Evolutionary conservation across 2,888 invertebrate genomes (phyloP).

Genomic region (Aromia moschata): DNA sequence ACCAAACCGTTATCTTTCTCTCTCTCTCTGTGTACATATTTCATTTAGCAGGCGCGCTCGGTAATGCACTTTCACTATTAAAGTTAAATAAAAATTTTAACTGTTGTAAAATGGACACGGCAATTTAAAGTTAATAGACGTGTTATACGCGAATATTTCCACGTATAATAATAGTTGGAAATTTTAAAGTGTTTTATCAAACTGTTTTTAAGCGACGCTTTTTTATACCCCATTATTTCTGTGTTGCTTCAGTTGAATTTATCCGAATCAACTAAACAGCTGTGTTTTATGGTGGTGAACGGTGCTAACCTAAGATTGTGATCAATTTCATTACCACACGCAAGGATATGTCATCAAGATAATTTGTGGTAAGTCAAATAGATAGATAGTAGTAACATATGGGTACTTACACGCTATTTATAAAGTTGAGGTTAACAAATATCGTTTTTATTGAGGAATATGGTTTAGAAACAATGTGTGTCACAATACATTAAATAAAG

Average conservation of each 20-base stretch:
- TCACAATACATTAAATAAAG: too few species aligned
- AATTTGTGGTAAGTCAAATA: background rate
- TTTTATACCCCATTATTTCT: background rate
- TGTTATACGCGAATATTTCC: conserved; percentile 1
- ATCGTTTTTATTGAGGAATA: too few species aligned
- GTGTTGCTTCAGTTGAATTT: background rate
- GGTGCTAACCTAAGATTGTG: background rate
- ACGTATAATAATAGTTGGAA: background rate
- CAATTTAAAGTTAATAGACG: background rate
- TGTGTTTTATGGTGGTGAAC: background rate
- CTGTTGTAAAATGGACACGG: background rate
- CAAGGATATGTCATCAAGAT: background rate
- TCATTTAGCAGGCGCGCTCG: background rate
- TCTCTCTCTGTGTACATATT: background rate
- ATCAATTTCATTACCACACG: background rate
- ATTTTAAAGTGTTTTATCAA: background rate
- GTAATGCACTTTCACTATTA: background rate
- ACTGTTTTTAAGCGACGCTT: conserved; percentile 2
- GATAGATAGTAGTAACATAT: background rate
- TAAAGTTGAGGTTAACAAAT: too few species aligned
- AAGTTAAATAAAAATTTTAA: background rate
- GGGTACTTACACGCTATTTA: background rate
- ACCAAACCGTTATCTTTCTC: too few species aligned
- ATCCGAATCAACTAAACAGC: background rate
- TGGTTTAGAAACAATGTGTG: too few species aligned